Evolutionary conservation across 2,797 vertebrate species (phyloP).

Genomic region (Gobio occitaniae): DNA sequence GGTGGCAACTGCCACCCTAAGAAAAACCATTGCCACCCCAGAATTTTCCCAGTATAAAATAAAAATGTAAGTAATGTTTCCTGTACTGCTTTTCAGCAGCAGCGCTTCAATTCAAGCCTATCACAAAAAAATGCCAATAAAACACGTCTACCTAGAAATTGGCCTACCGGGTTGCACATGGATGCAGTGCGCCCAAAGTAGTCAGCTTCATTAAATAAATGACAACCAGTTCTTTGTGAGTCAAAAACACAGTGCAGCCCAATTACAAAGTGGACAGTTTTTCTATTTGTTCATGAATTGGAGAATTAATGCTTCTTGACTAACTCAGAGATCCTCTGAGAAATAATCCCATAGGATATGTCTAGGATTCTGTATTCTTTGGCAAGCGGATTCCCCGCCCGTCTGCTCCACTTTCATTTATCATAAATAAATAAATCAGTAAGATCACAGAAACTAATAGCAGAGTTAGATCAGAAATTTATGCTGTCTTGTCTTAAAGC

Average conservation of each 20-base stretch:
- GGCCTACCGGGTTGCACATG: not conserved
- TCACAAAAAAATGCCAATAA: not conserved
- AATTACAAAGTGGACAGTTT: not conserved
- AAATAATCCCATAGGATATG: not conserved
- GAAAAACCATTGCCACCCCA: not conserved
- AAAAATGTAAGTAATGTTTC: not conserved
- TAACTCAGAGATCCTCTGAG: not conserved
- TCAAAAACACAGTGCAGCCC: not conserved
- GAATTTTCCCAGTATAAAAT: not conserved
- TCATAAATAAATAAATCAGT: too few relatives aligned
- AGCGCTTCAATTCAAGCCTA: not conserved
- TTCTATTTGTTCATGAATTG: not conserved
- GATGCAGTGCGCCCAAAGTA: not conserved
- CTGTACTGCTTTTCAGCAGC: not conserved
- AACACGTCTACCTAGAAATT: not conserved
- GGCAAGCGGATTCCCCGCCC: not conserved
- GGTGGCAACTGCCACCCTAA: not conserved
- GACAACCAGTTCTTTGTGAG: not conserved
- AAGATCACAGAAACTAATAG: too few relatives aligned
- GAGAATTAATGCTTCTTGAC: too few relatives aligned
- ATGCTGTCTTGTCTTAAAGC: too few relatives aligned
- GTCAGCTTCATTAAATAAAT: not conserved
- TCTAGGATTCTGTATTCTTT: not conserved
- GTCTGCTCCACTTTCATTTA: not conserved
- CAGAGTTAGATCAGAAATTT: too few relatives aligned